A percentile compares a stretch with the other conserved stretches of the same genome.
Conservation (phyloP, 2,888 invertebrate genomes). For the Zelleria hepariella region DNA sequence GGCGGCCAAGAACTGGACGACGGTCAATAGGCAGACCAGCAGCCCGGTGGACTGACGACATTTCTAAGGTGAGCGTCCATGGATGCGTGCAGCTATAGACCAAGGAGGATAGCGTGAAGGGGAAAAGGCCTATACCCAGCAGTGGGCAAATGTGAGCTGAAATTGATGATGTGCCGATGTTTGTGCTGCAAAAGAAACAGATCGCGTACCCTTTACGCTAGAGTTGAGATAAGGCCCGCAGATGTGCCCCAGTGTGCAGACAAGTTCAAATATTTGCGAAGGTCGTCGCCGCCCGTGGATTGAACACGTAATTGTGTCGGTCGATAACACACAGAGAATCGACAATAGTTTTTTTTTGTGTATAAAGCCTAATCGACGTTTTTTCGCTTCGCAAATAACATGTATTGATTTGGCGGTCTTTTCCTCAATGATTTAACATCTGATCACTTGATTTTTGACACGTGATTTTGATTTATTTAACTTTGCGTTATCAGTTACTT, state of each 20-base stretch:
- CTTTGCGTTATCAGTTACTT: neutral
- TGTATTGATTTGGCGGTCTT: neutral
- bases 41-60: too few species aligned
- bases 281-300: slow-evolving; percentile 35
- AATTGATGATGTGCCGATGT: too few species aligned
- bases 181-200: too few species aligned
- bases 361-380: neutral
- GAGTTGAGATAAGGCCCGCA: neutral
- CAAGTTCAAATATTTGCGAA: slow-evolving; percentile 52
- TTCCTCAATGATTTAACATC: neutral
- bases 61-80: too few species aligned
- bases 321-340: neutral
- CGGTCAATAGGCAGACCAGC: too few species aligned
- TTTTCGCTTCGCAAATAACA: neutral
- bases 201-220: too few species aligned
- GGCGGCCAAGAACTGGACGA: too few species aligned
- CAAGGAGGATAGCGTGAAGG: too few species aligned
- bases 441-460: neutral
- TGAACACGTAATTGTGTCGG: neutral
- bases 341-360: neutral
- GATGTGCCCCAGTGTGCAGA: slow-evolving; percentile 12
- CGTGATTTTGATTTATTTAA: neutral
- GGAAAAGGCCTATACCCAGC: too few species aligned
- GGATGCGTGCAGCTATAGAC: too few species aligned
- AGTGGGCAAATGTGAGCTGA: too few species aligned